These are phyloP conservation scores for Macrosiphum euphorbiae DNA, from an alignment of 2,888 invertebrate species.

Conservation along the genomic window DNA sequence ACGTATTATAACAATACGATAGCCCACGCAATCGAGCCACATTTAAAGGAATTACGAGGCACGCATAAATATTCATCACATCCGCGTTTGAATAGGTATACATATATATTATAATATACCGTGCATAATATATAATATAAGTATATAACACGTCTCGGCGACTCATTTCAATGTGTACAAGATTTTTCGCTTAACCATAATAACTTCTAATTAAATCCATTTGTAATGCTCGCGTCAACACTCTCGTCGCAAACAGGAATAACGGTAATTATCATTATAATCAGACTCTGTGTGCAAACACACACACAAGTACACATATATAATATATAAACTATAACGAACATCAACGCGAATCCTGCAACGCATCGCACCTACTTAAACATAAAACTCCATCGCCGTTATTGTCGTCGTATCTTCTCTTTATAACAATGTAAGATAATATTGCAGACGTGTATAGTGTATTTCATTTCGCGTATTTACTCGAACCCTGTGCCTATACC, in stretches of 20 bases:
- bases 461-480: conserved; percentile 3
- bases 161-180: conserved; percentile 18
- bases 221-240: conserved; percentile 36
- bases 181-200: conserved; percentile 50
- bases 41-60: neutral
- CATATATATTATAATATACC: neutral
- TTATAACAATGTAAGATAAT: neutral
- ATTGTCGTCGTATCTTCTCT: neutral
- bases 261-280: conserved; percentile 36
- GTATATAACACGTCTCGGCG: neutral
- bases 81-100: neutral
- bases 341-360: conserved; percentile 3
- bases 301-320: neutral
- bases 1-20: neutral
- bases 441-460: neutral
- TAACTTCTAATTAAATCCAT: conserved; percentile 40
- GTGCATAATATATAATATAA: neutral
- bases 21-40: neutral
- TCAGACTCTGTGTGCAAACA: neutral
- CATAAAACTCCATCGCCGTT: neutral
- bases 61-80: neutral
- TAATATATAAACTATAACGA: neutral
- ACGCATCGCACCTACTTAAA: conserved; percentile 38
- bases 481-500: neutral
- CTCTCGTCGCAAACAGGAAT: conserved; percentile 45